Percentiles rank a stretch among this genome's conserved stretches.
Conservation (phyloP, 1,140 invertebrate genomes). For the Drosophila aff. region DNA sequence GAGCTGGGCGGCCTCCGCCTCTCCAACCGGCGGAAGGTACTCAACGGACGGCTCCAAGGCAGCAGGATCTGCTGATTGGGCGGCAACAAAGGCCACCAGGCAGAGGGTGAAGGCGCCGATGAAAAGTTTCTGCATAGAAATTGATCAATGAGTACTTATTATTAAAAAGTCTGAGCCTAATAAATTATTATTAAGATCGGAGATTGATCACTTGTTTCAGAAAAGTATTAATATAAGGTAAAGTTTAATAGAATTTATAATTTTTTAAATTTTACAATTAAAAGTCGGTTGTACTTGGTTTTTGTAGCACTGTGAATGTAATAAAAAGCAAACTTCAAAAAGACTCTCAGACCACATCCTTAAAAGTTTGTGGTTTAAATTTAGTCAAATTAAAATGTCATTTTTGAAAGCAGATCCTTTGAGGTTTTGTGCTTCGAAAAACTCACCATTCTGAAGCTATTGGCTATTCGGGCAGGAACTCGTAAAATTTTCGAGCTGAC, state of each 20-base stretch:
- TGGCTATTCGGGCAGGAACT: slow-evolving; percentile 33
- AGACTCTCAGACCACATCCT: background rate
- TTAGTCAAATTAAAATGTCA: background rate
- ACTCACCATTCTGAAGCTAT: slow-evolving; percentile 63
- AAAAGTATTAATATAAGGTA: background rate
- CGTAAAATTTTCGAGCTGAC: slow-evolving; percentile 47
- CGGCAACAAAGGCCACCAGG: slow-evolving; percentile 56
- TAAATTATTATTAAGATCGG: background rate
- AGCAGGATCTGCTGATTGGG: slow-evolving; percentile 46
- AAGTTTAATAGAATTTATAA: background rate
- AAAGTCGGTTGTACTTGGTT: background rate
- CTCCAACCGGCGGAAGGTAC: slow-evolving; percentile 65
- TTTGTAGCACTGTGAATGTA: background rate
- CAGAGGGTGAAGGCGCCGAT: slow-evolving; percentile 55
- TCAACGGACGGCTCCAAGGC: slow-evolving; percentile 61
- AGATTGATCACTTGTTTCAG: background rate
- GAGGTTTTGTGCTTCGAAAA: background rate
- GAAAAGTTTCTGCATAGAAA: slow-evolving; percentile 62
- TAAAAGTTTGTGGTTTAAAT: background rate
- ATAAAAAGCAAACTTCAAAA: background rate
- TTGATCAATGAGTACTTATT: background rate
- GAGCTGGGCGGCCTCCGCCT: slow-evolving; percentile 57
- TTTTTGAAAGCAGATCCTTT: background rate
- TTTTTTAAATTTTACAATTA: background rate
- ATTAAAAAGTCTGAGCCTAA: background rate